Evolutionary conservation across 2,888 invertebrate genomes (phyloP).

Genomic region (Parapristionchus giblindavisi): DNA sequence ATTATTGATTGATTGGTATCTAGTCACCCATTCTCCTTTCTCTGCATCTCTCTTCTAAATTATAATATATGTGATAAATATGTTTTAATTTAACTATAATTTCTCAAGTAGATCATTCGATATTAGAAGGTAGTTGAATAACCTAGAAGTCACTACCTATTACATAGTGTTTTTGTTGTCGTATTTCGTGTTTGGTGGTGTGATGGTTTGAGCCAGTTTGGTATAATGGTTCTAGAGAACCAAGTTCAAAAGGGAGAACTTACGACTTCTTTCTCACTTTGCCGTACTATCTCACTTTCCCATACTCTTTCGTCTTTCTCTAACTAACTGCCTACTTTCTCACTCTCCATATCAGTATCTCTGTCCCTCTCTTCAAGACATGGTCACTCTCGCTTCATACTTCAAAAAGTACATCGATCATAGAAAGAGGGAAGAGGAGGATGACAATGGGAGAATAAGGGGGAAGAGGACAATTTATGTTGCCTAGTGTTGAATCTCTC

Average conservation of each 20-base stretch:
- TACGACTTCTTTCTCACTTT: slow-evolving; percentile 9
- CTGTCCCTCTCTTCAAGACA: no score
- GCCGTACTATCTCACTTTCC: not conserved
- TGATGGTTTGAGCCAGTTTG: slow-evolving; percentile 2
- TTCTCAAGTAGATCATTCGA: no score
- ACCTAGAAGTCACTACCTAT: slow-evolving; percentile 8
- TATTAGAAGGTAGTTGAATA: no score
- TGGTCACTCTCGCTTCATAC: not conserved
- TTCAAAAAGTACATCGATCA: slow-evolving; percentile 29
- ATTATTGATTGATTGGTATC: no score
- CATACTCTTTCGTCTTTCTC: not conserved
- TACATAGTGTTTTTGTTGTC: not conserved
- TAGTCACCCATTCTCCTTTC: not conserved
- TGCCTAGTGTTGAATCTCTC: no score
- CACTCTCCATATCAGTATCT: no score
- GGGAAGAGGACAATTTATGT: not conserved
- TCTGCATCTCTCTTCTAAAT: not conserved
- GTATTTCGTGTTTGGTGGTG: not conserved
- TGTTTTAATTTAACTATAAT: not conserved
- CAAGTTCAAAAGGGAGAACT: no score
- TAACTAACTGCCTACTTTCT: no score
- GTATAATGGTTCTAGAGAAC: slow-evolving; percentile 2
- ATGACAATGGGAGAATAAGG: slow-evolving; percentile 1
- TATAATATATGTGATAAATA: slow-evolving; percentile 26
- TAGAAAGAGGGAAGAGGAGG: not conserved